phyloP scores from a whole-genome alignment of 2,113 vertebrate species.

The Amazona vittata region DNA sequence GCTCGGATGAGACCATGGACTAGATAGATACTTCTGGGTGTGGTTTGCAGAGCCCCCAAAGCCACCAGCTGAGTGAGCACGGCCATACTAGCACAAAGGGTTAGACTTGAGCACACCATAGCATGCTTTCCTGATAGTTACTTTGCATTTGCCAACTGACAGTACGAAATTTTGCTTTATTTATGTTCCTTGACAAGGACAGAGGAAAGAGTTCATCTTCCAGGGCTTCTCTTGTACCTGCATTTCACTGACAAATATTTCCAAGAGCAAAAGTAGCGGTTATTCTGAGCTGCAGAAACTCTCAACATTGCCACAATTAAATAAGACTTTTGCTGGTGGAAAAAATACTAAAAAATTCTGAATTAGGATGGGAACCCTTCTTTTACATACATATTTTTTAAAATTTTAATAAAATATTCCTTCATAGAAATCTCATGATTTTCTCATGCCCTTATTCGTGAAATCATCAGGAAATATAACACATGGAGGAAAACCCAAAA shows the following conservation, averaged over 20 bases:
- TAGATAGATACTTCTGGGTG: not conserved
- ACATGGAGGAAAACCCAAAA: not conserved
- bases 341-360: not conserved
- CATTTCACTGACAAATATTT: not conserved
- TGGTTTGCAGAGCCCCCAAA: not conserved
- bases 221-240: not conserved
- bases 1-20: not conserved
- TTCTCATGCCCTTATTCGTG: not conserved
- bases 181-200: not conserved
- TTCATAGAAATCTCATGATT: not conserved
- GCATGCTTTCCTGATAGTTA: not conserved
- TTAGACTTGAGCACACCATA: rapidly evolving
- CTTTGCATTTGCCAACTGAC: not conserved
- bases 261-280: not conserved
- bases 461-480: not conserved
- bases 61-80: not conserved
- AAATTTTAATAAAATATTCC: not conserved
- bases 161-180: not conserved
- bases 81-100: not conserved
- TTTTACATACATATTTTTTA: not conserved
- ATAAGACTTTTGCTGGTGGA: not conserved
- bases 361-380: not conserved
- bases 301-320: not conserved
- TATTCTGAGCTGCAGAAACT: not conserved
- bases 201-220: not conserved